A percentile compares a stretch with the other conserved stretches of the same genome.
Conservation (phyloP, 2,113 vertebrate genomes). For the Myotis davidii region DNA sequence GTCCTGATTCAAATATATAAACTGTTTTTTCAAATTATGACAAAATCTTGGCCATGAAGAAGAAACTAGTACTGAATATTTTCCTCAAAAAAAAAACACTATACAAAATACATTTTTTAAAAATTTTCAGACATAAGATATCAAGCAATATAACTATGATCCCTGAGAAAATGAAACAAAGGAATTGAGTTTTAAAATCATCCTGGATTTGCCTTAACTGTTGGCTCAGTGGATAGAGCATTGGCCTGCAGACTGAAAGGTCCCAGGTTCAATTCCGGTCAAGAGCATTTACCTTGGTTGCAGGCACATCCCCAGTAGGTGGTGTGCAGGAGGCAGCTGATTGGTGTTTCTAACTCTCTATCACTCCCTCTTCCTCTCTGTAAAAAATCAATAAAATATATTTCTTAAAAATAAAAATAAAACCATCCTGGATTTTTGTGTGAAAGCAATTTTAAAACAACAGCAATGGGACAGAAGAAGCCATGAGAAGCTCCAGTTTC, state of each 20-base stretch:
- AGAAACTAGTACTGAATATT: neutral
- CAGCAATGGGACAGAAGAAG: neutral
- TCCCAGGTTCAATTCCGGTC: too few relatives aligned
- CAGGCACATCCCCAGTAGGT: too few relatives aligned
- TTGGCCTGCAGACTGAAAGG: too few relatives aligned
- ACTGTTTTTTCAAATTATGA: neutral
- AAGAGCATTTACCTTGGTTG: too few relatives aligned
- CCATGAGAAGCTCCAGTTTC: neutral
- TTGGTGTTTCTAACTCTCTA: too few relatives aligned
- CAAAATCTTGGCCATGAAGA: neutral
- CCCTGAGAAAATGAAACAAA: neutral
- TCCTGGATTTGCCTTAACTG: neutral
- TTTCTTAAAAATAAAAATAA: too few relatives aligned
- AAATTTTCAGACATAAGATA: neutral
- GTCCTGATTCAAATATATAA: neutral
- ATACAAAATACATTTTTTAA: neutral
- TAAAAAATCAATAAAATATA: too few relatives aligned
- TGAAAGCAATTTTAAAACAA: neutral
- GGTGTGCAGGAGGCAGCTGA: too few relatives aligned
- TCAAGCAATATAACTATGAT: neutral
- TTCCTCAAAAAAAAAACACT: neutral
- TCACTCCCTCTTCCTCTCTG: too few relatives aligned
- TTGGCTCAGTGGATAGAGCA: too few relatives aligned
- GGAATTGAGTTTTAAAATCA: neutral
- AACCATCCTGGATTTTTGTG: neutral